Conservation (phyloP, 2,113 vertebrate genomes). For the Dicaeum eximium region DNA sequence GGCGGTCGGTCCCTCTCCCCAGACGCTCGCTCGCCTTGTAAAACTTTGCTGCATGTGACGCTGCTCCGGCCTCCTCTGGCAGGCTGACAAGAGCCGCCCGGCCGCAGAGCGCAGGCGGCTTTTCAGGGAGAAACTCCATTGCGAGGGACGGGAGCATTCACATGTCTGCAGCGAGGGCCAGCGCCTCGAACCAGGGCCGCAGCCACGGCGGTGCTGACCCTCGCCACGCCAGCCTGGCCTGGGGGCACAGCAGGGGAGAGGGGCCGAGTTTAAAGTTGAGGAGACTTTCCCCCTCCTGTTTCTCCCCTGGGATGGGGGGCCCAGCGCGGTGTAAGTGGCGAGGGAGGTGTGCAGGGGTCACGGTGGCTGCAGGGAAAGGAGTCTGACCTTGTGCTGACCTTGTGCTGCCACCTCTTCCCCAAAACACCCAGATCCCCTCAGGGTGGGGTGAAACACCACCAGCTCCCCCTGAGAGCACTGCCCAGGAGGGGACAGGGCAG, state of each 20-base stretch:
- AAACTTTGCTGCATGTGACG: conserved; percentile 69
- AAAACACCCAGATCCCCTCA: neutral
- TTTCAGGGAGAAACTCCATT: conserved; percentile 41
- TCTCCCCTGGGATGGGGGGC: neutral
- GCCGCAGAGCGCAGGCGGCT: conserved; percentile 51
- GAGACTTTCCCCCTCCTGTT: neutral
- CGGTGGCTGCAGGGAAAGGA: neutral
- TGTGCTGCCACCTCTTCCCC: neutral
- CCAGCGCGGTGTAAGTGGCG: fast-evolving
- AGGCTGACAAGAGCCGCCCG: conserved; percentile 64
- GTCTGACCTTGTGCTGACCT: neutral
- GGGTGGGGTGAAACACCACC: fast-evolving
- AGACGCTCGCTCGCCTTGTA: conserved; percentile 51
- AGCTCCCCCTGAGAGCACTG: fast-evolving
- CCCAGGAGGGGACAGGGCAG: neutral
- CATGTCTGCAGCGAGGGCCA: neutral
- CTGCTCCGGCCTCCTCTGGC: conserved; percentile 69
- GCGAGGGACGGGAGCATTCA: neutral
- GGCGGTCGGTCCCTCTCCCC: conserved; percentile 21
- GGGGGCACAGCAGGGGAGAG: neutral
- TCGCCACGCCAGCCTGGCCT: fast-evolving
- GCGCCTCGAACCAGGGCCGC: neutral
- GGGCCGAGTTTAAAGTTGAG: neutral
- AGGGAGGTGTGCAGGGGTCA: neutral
- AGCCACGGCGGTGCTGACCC: fast-evolving